Base-by-base conservation (phyloP, 1,140 invertebrate genomes). In the Elymnias hypermnestra region DNA sequence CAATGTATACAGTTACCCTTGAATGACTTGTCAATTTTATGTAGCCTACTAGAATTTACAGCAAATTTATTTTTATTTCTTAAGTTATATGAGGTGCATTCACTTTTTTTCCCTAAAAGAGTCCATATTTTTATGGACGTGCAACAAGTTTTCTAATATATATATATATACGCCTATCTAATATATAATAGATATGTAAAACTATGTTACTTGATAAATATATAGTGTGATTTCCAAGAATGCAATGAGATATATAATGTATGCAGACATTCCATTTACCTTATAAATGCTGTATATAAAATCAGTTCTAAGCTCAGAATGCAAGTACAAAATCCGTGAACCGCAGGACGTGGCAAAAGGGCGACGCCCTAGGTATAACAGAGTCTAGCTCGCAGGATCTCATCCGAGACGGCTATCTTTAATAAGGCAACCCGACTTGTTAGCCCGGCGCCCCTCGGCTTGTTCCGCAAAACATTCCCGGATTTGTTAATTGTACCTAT, bases 301-400 rank as follows among this genome's bases (percentile, higher is more conserved):
- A 50, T 50, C 39, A 37, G 23, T 35, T 36, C 47, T 50, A 50
- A 42, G 31, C 39, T 50, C 29, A 14, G 31, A 39, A 29, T 22
- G 23, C 37, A 45, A 45, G 46, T 44, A 45, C 47, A 51, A 60
- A 64, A 54, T 47, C 63, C 47, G 29, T 57, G 56, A 56, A 51
- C 58, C 53, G 58, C 54, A 58, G 56, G 61, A 52, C 53, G 53
- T 62, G 53, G 45, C 48, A 45, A 60, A 64, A 64, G 64, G 64
- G 53, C 64, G 64, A 62, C 54, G 64, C 59, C 61, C 64, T 61
- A 57, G 57, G 45, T 45, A 55, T 10, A 42, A 50, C 56, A 42
- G 40, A 43, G 33, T 42, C 59, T 57, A 61, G 51, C 47, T 52
- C 54, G 47, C 47, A 47, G 39, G 40, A 57, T 39, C 44, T 60